Conservation (phyloP, 2,113 vertebrate genomes). For the Trogon surrucura region DNA sequence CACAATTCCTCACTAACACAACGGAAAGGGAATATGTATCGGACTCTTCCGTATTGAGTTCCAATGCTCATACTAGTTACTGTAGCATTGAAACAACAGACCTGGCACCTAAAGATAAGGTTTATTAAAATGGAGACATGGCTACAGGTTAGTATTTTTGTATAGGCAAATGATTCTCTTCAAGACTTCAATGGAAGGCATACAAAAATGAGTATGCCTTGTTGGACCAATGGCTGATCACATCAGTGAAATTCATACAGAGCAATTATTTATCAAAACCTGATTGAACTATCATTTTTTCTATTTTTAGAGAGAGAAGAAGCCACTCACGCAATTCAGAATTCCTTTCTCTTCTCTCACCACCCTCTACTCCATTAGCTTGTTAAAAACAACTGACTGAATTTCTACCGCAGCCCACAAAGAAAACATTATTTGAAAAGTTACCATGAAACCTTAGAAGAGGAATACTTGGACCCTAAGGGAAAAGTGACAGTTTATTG, state of each 20-base stretch:
- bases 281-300: neutral
- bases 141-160: neutral
- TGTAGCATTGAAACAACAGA: neutral
- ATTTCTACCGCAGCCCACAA: neutral
- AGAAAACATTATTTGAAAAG: neutral
- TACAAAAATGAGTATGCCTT: neutral
- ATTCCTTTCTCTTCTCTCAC: neutral
- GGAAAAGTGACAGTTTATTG: neutral
- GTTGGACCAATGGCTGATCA: neutral
- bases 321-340: neutral
- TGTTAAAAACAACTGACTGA: neutral
- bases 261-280: neutral
- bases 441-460: neutral
- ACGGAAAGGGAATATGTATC: neutral
- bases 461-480: neutral
- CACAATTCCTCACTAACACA: neutral
- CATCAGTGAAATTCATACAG: neutral
- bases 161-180: neutral
- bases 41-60: neutral
- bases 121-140: neutral
- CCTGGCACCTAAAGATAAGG: neutral
- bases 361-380: neutral
- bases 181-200: neutral
- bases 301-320: neutral
- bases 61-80: neutral